Base-by-base conservation (phyloP, 2,888 invertebrate species). In the Pachliopta kotzebuea region DNA sequence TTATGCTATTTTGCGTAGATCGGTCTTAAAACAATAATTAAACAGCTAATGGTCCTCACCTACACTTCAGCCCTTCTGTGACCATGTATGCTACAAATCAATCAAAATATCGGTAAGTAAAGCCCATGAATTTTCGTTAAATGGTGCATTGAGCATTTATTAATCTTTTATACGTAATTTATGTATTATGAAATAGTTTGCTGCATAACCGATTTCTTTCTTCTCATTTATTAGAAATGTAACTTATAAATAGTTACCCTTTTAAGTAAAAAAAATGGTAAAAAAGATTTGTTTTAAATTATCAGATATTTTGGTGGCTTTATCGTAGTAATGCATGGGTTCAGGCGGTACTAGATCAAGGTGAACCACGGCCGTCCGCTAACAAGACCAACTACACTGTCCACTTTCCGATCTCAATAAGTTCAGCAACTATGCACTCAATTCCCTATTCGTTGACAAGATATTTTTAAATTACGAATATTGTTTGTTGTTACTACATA, bases 341-440 rank as follows among this genome's bases (percentile, higher is more conserved):
- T 53, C 52, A 60, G 21, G 53, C 31, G 18, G 60, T 65, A 65
- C 60, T 65, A 60, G 65, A 65, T 65, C 65, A 65, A 65, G 65
- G 65, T 17, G 56, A 65, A 42, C 60, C 29, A 53, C 64, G 50
- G 56, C 20, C 29, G 53, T 21, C 42, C 42, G 54, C 45, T 50
- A 54, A 60, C 56, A 56, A 60, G 60, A 45, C 49, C 37, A 31
- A 59, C 45, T 53, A 45, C 55, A 50, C 26, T 57, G 60, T 53
- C 65, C 57, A 65, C 60, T 65, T 60, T 53, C 31, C 55, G 49
- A 42, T 42, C 53, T 24, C 18, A 57, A 64, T 56, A 42, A 29
- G 37, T 52, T 50, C 62, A 20, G 50, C 50, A 63, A 63, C 60
- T 52, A 57, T 53, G 11, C 26, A 7, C 37, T 56, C n/a, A 49